Percentiles rank a stretch among this genome's conserved stretches.
Evolutionary conservation across 2,113 vertebrate species (phyloP).

Genomic region (Corythoichthys haematopterus): DNA sequence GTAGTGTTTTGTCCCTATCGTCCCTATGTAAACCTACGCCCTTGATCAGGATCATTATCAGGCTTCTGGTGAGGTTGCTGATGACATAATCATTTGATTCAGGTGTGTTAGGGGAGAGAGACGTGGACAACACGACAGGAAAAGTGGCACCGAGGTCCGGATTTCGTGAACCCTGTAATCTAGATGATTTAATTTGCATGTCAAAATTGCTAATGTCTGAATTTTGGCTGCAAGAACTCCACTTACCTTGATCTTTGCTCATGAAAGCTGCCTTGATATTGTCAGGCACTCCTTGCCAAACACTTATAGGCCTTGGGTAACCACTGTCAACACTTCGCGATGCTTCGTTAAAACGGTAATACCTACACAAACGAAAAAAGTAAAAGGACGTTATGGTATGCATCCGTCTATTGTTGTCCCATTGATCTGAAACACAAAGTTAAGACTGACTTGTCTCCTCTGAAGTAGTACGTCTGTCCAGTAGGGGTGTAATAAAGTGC

Average conservation of each 20-base stretch:
- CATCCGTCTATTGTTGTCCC: not conserved
- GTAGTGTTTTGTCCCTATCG: no score
- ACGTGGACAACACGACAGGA: no score
- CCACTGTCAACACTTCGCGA: slow-evolving; percentile 72
- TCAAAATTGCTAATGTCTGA: no score
- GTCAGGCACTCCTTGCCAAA: slow-evolving; percentile 85
- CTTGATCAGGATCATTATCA: no score
- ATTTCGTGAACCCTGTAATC: no score
- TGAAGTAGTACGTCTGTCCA: slow-evolving; percentile 86
- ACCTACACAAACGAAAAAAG: slow-evolving; percentile 60
- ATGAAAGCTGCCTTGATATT: slow-evolving; percentile 82
- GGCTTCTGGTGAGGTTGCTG: no score
- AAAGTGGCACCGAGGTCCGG: no score
- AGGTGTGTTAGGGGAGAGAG: no score
- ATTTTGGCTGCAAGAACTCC: not conserved
- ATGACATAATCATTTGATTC: no score
- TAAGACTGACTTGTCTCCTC: slow-evolving; percentile 80
- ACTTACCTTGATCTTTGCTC: slow-evolving; percentile 83
- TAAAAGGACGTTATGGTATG: not conserved
- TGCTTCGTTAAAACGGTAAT: slow-evolving; percentile 85
- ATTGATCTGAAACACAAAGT: not conserved
- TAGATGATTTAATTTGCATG: no score
- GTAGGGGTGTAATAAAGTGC: slow-evolving; percentile 84
- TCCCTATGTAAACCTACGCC: no score
- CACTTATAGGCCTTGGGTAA: slow-evolving; percentile 80